Evolutionary conservation across 2,888 invertebrate genomes (phyloP), one percentile per base, ranked within the genome.

Genomic region (Drosophila ezoana): DNA sequence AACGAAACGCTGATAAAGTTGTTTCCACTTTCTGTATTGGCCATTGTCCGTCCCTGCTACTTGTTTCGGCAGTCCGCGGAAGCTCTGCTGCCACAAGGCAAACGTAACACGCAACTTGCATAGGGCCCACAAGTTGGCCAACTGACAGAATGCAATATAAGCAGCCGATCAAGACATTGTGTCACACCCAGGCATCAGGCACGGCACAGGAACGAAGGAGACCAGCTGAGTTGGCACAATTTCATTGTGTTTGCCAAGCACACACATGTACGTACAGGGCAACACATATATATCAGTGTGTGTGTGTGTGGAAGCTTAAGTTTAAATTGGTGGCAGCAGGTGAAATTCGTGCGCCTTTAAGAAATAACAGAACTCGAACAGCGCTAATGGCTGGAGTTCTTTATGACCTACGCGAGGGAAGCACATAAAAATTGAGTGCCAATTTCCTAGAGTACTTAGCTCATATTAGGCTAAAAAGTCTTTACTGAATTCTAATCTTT

Each of bases 1-100:
- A 67, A 54, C 51, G 45, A 66, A 59, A 43, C 38, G 64, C 67
- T 83, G 72, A 72, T 72, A 64, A 62, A 67, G 76, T 64, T 66
- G 59, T 85, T 70, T 70, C 54, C 62, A 63, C 62, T 41, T 47
- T 18, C n/a, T 8, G 13, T 10, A 37, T 52, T 62, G 49, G 59
- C 61, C 48, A 63, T 62, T 71, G 56, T 58, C 23, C 58, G 56
- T 58, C 20, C 58, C 16, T 40, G 33, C 23, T 51, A 44, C 58
- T 41, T 53, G 58, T 57, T 58, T 47, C 67, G 70, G 59, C 76
- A 79, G 70, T 66, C 82, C 1, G 1, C 5, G 5, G 6, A 1
- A 23, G 23, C 20, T 35, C 38, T n/a, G 13, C 49, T 16, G 3
- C 59, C 65, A 69, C 83, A 81, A 67, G 80, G 64, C 52, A 59